Base-by-base conservation (phyloP, 2,888 invertebrate species). In the Leptinotarsa haldemani region DNA sequence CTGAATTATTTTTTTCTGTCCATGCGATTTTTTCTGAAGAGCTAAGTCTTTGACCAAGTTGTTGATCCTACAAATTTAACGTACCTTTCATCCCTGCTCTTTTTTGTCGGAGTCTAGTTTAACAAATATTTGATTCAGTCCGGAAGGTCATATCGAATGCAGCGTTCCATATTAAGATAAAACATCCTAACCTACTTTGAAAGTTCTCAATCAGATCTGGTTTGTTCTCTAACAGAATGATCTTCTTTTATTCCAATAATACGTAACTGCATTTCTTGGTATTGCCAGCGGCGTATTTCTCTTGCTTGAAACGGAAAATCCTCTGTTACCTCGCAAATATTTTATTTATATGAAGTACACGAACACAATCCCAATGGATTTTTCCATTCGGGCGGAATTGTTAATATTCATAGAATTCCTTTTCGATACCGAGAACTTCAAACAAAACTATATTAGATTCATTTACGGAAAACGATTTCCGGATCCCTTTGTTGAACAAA, bases 331-430 rank as follows among this genome's bases (percentile, higher is more conserved):
- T 61, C 61, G 16, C 25, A n/a, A 25, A 61, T 61, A 61, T 61
- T 61, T 61, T 40, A 61, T 61, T 61, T 30, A 61, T 61, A 61
- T 61, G 20, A 3, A 56, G 22, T 5, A 22, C 22, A 22, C 22
- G 20, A 18, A 22, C 56, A 56, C 22, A 15, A 22, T 56, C 56
- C 56, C 56, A 56, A 56, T 56, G 56, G 56, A 56, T 56, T 22
- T 56, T 56, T 56, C 56, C 56, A 56, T 56, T 56, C 56, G 20
- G 56, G 56, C 15, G 56, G 22, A 56, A 56, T 56, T 56, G 56
- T 56, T 56, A 56, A 56, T 56, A 56, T 56, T 56, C 56, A 56
- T 22, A 56, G 56, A 56, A 56, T 18, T 56, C 18, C 53, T 56
- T 13, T 22, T 40, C 18, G 61, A 61, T 61, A 40, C 30, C 61